Percentiles rank a stretch among this genome's conserved stretches.
Evolutionary conservation across 2,113 vertebrate species (phyloP).

Genomic region (Bettongia penicillata): DNA sequence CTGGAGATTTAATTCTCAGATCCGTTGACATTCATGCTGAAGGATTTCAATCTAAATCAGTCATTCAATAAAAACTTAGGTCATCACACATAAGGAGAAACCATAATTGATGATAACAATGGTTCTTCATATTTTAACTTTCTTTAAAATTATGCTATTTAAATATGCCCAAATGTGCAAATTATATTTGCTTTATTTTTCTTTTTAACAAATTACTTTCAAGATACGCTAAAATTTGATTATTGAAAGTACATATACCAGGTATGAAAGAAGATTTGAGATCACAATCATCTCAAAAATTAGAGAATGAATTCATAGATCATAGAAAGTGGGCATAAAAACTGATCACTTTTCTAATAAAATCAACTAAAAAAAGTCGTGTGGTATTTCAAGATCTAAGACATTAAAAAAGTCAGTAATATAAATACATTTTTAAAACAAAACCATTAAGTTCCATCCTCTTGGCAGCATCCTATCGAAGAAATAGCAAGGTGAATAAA

Average conservation of each 20-base stretch:
- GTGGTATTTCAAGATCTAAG: background rate
- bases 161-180: slow-evolving; percentile 21
- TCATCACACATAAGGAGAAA: slow-evolving; percentile 43
- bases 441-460: slow-evolving; percentile 7
- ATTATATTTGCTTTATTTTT: background rate
- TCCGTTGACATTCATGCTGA: background rate
- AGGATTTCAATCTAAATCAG: slow-evolving; percentile 3
- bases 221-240: slow-evolving; percentile 1
- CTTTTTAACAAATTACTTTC: background rate
- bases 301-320: background rate
- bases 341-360: background rate
- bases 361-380: background rate
- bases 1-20: background rate
- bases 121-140: background rate
- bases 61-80: background rate
- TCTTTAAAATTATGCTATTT: background rate
- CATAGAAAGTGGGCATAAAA: background rate
- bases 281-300: slow-evolving; percentile 11
- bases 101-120: background rate
- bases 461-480: background rate
- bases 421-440: slow-evolving; percentile 3
- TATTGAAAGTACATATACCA: slow-evolving; percentile 2
- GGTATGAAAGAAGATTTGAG: background rate
- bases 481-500: background rate
- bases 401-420: background rate